Base-by-base conservation (phyloP, 2,113 vertebrate genomes). In the Callorhinus ursinus region DNA sequence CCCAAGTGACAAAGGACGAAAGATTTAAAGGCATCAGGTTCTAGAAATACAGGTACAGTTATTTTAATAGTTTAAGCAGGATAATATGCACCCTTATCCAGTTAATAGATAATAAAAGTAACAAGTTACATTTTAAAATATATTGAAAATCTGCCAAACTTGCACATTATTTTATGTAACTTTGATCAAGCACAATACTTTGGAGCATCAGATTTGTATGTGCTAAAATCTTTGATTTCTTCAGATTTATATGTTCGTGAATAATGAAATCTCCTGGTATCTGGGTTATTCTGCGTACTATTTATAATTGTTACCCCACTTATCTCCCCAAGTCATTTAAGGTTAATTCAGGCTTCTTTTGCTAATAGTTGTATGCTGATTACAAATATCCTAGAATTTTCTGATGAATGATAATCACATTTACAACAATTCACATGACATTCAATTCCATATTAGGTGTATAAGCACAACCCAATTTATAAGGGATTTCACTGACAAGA, bases 11-110 rank as follows among this genome's bases (percentile, higher is more conserved):
- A 93, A 88, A 63, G 14, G 14, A 83, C 77, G 26, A 53, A 72
- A 90, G 53, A 53, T 39, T 90, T 81, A 36, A 36, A 36, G 36
- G 36, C 36, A 36, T 36, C 36, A 36, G 36, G 36, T 36, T 36
- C 36, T 36, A 39, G 33, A 49, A 86, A 39, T 1, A 83, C 36
- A 92, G 1, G 7, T 95, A 53, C 4, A 86, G 57, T 65, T 83
- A 90, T 74, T 95, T 90, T 51, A 87, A 71, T 83, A 87, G 80
- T 72, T 84, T 28, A 90, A 84, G n/a, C 6, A 83, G 9, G 36
- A 61, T 79, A 57, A 81, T 72, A 36, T 11, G 4, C 81, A 12
- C 49, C 16, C 55, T 65, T 84, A 74, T 53, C 13, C 4, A 74
- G 31, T 74, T 91, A 88, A 67, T 67, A 69, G 82, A 39, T 71